Conservation (phyloP, 2,797 vertebrate genomes). For the Chaetodon trifasciatus region DNA sequence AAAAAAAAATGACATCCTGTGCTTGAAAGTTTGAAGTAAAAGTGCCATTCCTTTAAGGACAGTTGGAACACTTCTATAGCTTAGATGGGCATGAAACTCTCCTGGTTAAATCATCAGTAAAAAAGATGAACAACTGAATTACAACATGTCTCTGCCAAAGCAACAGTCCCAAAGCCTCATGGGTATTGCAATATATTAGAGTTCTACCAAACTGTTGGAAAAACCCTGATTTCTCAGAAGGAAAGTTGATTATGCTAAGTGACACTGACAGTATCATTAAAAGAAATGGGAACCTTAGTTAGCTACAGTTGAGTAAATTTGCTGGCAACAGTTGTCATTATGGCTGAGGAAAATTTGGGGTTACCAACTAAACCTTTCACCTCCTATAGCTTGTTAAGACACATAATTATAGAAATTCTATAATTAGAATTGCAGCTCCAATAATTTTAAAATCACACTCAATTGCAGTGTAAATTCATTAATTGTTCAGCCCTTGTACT, state of each 20-base stretch:
- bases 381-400: background rate
- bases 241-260: background rate
- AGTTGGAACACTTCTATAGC: background rate
- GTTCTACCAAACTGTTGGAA: background rate
- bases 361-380: slow-evolving; percentile 5
- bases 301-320: background rate
- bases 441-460: background rate
- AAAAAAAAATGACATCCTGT: background rate
- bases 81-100: background rate
- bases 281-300: background rate
- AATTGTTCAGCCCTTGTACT: background rate
- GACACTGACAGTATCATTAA: background rate
- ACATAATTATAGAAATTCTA: background rate
- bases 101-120: background rate
- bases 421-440: background rate
- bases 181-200: background rate
- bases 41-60: background rate
- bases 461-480: background rate
- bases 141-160: too few species aligned
- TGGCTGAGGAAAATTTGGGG: background rate
- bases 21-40: background rate
- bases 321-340: background rate
- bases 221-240: background rate
- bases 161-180: background rate
- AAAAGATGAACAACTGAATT: background rate